Base-by-base conservation (phyloP, 2,888 invertebrate genomes). In the Drosophila mimetica region DNA sequence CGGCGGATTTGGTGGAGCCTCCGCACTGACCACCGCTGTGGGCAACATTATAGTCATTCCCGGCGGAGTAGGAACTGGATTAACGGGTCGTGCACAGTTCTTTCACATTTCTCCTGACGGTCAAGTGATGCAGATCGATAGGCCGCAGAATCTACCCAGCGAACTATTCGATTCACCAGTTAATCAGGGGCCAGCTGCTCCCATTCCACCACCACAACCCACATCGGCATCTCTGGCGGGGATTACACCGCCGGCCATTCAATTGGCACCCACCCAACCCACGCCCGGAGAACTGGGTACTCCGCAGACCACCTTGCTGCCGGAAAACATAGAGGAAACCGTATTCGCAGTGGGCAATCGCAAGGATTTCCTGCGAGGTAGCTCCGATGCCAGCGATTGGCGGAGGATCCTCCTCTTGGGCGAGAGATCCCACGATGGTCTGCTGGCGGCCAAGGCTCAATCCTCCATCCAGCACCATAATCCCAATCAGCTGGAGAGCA, bases 1-100 rank as follows among this genome's bases (percentile, higher is more conserved):
- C 0, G 57, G 46, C 0, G 73, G 67, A 1, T 22, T 60, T 3
- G 72, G 72, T 2, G 72, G 67, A 4, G 53, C 37, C 11, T 61
- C 44, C 2, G 55, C 65, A 7, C 28, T 71, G 41, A 61, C 22
- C 37, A 50, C 77, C 0, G 65, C 83, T 0, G 59, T 78, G 59
- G 84, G 84, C 34, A 85, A 85, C 57, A 65, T 85, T 2, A 79
- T 85, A 42, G 77, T 84, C 2, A 50, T 84, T 30, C 84, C 88
- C 0, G 69, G 75, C 0, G 70, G 51, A 3, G 20, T 32, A 1
- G 36, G 52, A 22, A 42, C 69, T 1, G 53, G 61, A 1, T 16
- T 71, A n/a, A 55, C 48, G 41, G 79, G 70, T n/a, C 74, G 75
- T 4, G 71, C 80, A 0, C 70, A 72, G 39, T 57, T 84, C 5